These are phyloP conservation scores for Apis cerana DNA, from an alignment of 1,140 invertebrate genomes.

Conservation along the genomic window DNA sequence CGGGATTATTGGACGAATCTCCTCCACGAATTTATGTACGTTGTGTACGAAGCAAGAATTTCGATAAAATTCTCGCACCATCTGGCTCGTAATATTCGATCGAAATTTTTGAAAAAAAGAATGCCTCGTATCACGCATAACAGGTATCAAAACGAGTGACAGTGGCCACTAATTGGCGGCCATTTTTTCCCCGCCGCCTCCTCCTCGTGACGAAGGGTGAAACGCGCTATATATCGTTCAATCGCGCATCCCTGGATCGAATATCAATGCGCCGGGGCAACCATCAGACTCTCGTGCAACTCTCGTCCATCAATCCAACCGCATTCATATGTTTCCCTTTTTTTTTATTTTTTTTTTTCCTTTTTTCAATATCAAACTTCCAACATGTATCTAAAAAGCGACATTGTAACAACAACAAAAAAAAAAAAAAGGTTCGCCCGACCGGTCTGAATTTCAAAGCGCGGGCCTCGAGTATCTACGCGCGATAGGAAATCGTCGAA, in stretches of 20 bases:
- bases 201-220: constrained; percentile 3
- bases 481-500: constrained; percentile 8
- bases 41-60: too few relatives aligned
- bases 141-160: background rate
- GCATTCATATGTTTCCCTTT: constrained; percentile 2
- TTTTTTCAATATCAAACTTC: constrained; percentile 40
- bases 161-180: background rate
- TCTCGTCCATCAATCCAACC: constrained; percentile 37
- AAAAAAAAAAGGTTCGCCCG: background rate
- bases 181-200: constrained; percentile 25
- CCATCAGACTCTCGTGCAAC: background rate
- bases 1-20: too few relatives aligned
- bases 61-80: too few relatives aligned
- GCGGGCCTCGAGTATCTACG: background rate
- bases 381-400: constrained; percentile 23
- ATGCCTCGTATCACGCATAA: background rate
- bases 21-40: too few relatives aligned
- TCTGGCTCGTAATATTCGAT: background rate
- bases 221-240: constrained; percentile 57
- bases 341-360: background rate
- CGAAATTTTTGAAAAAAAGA: background rate
- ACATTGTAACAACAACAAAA: constrained; percentile 8
- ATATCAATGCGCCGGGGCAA: constrained; percentile 44
- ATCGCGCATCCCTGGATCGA: constrained; percentile 55
- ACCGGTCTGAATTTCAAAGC: constrained; percentile 27